A percentile compares a stretch with the other conserved stretches of the same genome.
Conservation (phyloP, 1,140 invertebrate genomes). For the Dinothrombium tinctorium region DNA sequence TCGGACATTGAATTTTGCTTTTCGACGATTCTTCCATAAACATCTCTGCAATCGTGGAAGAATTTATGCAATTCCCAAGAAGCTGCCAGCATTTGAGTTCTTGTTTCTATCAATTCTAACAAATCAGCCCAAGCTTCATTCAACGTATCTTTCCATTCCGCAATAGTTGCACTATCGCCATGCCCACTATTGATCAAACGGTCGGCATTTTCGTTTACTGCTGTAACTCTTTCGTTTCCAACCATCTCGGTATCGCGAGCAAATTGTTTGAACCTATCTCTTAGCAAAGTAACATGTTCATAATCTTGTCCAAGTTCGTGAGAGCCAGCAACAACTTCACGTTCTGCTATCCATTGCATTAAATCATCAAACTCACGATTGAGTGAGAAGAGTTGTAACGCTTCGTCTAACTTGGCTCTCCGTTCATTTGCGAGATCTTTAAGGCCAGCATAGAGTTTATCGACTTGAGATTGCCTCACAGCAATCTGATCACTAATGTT, state of each 20-base stretch:
- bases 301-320: constrained; percentile 97
- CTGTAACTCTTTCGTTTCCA: constrained; percentile 75
- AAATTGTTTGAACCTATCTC: constrained; percentile 86
- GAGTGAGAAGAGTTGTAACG: constrained; percentile 78
- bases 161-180: constrained; percentile 88
- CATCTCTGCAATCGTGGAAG: constrained; percentile 99
- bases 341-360: constrained; percentile 95
- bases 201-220: constrained; percentile 86
- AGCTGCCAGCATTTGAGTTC: constrained; percentile 84
- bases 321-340: constrained; percentile 84
- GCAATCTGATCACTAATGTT: constrained; percentile 84
- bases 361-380: constrained; percentile 94
- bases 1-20: constrained; percentile 93
- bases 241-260: constrained; percentile 85
- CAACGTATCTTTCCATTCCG: constrained; percentile 93
- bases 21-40: constrained; percentile 61
- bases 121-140: constrained; percentile 98
- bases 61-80: constrained; percentile 95
- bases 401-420: constrained; percentile 81
- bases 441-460: constrained; percentile 91
- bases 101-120: constrained; percentile 87
- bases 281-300: constrained; percentile 80
- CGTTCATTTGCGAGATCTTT: constrained; percentile 88
- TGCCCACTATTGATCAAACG: constrained; percentile 79
- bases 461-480: constrained; percentile 91